phyloP scores from a whole-genome alignment of 2,888 invertebrate genomes.

The Sarcophaga carnaria region DNA sequence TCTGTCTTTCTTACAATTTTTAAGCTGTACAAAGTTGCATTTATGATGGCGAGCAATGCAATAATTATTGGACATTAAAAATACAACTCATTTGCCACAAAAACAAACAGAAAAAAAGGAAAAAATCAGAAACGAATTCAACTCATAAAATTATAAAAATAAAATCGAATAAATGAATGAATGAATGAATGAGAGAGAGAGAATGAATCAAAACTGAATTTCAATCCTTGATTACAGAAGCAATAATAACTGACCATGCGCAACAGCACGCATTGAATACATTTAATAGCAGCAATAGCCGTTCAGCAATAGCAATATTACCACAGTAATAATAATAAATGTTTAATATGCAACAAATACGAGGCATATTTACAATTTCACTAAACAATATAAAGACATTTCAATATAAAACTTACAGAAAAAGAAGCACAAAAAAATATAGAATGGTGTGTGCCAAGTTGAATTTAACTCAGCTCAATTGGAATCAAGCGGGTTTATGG shows the following conservation, averaged over 20 bases:
- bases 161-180: conserved; percentile 29
- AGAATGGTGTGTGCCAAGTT: conserved; percentile 11
- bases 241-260: conserved; percentile 66
- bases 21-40: conserved; percentile 43
- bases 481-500: conserved; percentile 21
- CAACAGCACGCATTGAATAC: conserved; percentile 61
- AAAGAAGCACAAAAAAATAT: background rate
- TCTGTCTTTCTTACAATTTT: conserved; percentile 1
- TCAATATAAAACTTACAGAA: conserved; percentile 28
- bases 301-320: background rate
- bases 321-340: conserved; percentile 9
- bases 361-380: conserved; percentile 55
- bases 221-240: conserved; percentile 37
- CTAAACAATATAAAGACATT: conserved; percentile 51
- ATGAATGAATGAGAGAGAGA: conserved; percentile 20
- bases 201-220: conserved; percentile 34
- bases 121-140: conserved; percentile 41
- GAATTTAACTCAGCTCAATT: conserved; percentile 18
- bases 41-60: conserved; percentile 23
- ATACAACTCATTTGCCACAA: conserved; percentile 30
- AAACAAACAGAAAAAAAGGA: background rate
- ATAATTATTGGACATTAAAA: conserved; percentile 19
- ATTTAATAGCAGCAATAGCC: conserved; percentile 25
- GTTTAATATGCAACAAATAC: conserved; percentile 63
- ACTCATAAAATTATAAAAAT: conserved; percentile 56